Base-by-base conservation (phyloP, 2,797 vertebrate species). In the Peromyscus eremicus region DNA sequence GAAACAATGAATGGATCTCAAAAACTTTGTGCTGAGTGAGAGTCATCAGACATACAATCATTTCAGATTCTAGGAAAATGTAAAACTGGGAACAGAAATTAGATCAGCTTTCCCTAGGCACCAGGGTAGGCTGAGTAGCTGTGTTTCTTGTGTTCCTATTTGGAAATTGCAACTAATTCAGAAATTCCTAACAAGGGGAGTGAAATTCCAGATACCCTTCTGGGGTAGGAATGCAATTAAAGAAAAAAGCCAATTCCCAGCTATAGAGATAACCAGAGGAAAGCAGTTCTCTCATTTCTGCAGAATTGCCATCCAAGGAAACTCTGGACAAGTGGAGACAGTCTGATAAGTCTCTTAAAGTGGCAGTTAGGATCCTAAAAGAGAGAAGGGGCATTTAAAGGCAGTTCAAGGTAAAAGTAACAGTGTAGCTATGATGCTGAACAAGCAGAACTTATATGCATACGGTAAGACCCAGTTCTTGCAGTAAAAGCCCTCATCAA, bases 141-240 rank as follows among this genome's bases (percentile, higher is more conserved):
- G 77, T 89, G 62, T 91, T 70, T 86, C 23, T 32, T 73, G 40
- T 37, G 21, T 85, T 34, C 5, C 37, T 75, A 85, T 64, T 49
- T 89, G 43, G n/a, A 91, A 94, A 70, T 85, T 2, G 73, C n/a
- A 85, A 92, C 81, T 64, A 85, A 68, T 57, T 85, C 73, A 80
- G 57, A 89, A 89, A 57, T 75, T 73, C 49, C 64, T 64, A 94
- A 80, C n/a, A 87, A 91, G 89, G 81, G 40, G 29, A 84, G 29
- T 37, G 43, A 46, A 73, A 90, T 82, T 85, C 13, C 29, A 90
- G 88, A 71, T 2, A 0, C 11, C 21, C 2, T 76, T 57, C 16
- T 29, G 49, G 55, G 60, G 2, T 19, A 49, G 49, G 32, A 81
- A 70, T 76, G 81, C 5, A 88, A 57, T 43, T 68, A 19, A 70